Evolutionary conservation across 2,888 invertebrate genomes (phyloP), one percentile per base, ranked within the genome.

Genomic region (Trichogramma dendrolimi): DNA sequence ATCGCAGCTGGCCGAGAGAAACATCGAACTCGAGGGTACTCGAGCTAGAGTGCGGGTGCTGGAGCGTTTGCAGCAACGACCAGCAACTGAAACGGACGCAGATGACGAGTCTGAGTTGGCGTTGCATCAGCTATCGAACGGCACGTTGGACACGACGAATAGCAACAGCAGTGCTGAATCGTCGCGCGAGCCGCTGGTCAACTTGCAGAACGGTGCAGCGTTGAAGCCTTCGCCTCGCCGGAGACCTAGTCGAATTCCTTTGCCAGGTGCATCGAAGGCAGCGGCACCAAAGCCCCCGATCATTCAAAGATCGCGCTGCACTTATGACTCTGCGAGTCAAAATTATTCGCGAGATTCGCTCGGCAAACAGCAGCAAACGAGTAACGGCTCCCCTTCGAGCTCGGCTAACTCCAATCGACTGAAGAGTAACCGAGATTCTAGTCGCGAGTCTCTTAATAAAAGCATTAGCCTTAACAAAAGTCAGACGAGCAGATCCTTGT

Each of bases 1-100:
- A 46, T 46, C n/a, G 7, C 51, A 92, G 91, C 80, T 92, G 71
- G 91, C 91, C 79, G 91, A 92, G 78, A 87, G 88, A 75, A 89
- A 86, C 72, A 91, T 92, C 71, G 91, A 92, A 76, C 73, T 92
- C 71, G 92, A 92, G 78, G 91, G 91, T n/a, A 90, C 91, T 11
- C 83, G 86, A 67, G 91, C 91, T 1, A 85, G 87, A 62, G 83
- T 91, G 61, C 84, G 91, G n/a, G 85, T 90, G 67, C 80, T 91
- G 66, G 91, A 91, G 74, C 81, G 85, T 67, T 75, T 79, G 54
- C 79, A 80, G 69, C 78, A 79, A 62, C 76, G 73, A 74, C 82
- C 72, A 76, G 81, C 75, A 72, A 83, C 72, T 77, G 79, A 77
- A 70, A 72, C 62, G 48, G 81, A 78, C 62, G 79, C 79, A 58